phyloP scores from a whole-genome alignment of 2,888 invertebrate genomes.

The Thymelicus sylvestris region DNA sequence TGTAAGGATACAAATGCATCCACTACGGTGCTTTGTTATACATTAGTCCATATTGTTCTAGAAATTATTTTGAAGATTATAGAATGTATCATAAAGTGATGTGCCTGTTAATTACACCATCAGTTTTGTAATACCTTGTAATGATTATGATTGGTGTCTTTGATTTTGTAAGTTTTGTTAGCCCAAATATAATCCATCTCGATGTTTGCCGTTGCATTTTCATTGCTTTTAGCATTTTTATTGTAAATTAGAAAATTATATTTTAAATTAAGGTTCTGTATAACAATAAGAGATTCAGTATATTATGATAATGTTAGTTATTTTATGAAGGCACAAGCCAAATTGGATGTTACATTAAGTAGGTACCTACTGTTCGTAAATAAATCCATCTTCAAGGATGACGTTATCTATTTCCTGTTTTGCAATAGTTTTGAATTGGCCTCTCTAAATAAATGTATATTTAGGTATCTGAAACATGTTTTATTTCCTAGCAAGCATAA shows the following conservation, averaged over 20 bases:
- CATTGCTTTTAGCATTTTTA: conserved; percentile 67
- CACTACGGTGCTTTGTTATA: conserved; percentile 69
- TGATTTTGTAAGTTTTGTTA: conserved; percentile 51
- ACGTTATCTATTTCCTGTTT: conserved; percentile 35
- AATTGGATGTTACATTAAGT: conserved; percentile 61
- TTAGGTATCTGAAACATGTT: conserved; percentile 57
- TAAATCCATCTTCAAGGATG: conserved; percentile 45
- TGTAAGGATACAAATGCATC: conserved; percentile 56
- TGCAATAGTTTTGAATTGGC: conserved; percentile 72
- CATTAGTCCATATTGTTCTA: conserved; percentile 55
- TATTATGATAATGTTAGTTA: conserved; percentile 55
- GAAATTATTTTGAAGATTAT: conserved; percentile 35
- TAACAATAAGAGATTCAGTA: conserved; percentile 64
- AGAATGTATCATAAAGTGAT: conserved; percentile 14
- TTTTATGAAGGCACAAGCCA: conserved; percentile 59
- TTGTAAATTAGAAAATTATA: conserved; percentile 58
- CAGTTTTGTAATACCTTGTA: neutral
- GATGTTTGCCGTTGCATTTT: conserved; percentile 69
- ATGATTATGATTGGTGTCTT: conserved; percentile 46
- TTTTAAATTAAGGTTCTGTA: conserved; percentile 65
- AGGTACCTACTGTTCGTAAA: conserved; percentile 52
- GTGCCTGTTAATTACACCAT: conserved; percentile 22
- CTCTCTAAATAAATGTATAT: conserved; percentile 81
- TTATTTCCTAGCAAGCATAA: conserved; percentile 10
- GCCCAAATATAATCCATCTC: conserved; percentile 69